phyloP scores from a whole-genome alignment of 2,113 vertebrate species.

The Alces alces region DNA sequence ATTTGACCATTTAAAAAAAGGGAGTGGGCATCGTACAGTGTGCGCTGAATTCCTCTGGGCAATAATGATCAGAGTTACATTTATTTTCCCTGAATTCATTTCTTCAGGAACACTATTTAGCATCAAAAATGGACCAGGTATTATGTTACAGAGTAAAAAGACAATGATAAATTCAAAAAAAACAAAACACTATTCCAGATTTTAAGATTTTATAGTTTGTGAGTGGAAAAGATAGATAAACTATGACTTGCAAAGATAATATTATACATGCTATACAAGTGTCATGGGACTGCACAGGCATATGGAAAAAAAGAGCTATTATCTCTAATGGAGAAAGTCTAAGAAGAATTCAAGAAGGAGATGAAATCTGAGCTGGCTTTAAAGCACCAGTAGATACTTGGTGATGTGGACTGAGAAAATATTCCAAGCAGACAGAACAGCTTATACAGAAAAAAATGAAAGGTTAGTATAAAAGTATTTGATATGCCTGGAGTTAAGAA shows the following conservation, averaged over 20 bases:
- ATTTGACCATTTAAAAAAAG: not conserved
- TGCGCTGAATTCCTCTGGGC: not conserved
- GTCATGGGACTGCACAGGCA: not conserved
- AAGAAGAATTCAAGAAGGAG: not conserved
- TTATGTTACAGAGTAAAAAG: not conserved
- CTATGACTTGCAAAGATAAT: not conserved
- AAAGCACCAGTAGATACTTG: not conserved
- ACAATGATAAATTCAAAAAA: not conserved
- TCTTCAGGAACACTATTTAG: not conserved
- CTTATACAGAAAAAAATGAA: not conserved
- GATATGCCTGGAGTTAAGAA: not conserved
- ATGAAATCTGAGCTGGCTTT: not conserved
- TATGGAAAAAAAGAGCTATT: not conserved
- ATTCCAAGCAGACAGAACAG: not conserved
- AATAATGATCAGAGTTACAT: not conserved
- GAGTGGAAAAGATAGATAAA: not conserved
- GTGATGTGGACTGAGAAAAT: not conserved
- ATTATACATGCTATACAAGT: not conserved
- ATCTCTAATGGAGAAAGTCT: not conserved
- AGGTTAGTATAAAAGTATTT: not conserved
- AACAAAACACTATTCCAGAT: not conserved
- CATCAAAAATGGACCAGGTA: not conserved
- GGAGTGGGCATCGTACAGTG: not conserved
- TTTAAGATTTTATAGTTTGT: not conserved
- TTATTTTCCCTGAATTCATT: not conserved